Percentiles rank a stretch among this genome's conserved stretches.
Evolutionary conservation across 1,140 invertebrate genomes (phyloP).

Genomic region (Heliconius congener): DNA sequence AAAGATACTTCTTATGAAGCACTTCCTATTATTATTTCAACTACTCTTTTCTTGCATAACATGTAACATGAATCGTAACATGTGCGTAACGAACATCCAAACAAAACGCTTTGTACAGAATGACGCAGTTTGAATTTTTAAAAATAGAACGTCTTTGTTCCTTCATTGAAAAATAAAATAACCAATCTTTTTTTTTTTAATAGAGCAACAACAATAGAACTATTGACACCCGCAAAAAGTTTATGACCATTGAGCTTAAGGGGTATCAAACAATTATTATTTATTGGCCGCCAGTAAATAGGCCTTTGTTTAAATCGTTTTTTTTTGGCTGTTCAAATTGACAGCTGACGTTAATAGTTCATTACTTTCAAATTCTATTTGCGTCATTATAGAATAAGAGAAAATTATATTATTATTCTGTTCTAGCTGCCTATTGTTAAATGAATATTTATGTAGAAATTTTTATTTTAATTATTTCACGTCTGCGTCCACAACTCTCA

Average conservation of each 20-base stretch:
- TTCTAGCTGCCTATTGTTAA: not conserved
- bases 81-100: slow-evolving; percentile 45
- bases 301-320: slow-evolving; percentile 48
- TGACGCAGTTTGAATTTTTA: slow-evolving; percentile 63
- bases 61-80: slow-evolving; percentile 40
- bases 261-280: slow-evolving; percentile 50
- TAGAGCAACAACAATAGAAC: slow-evolving; percentile 44
- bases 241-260: slow-evolving; percentile 51
- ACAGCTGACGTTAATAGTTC: slow-evolving; percentile 33
- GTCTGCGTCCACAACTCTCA: slow-evolving; percentile 4
- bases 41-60: slow-evolving; percentile 30
- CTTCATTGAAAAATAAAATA: slow-evolving; percentile 46
- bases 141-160: slow-evolving; percentile 75
- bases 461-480: slow-evolving; percentile 53
- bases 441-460: slow-evolving; percentile 40
- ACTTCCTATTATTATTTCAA: slow-evolving; percentile 21
- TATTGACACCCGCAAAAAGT: slow-evolving; percentile 47
- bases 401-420: slow-evolving; percentile 9
- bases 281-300: slow-evolving; percentile 49
- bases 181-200: slow-evolving; percentile 43
- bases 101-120: slow-evolving; percentile 49
- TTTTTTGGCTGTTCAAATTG: slow-evolving; percentile 29
- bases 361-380: slow-evolving; percentile 15
- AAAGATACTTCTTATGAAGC: not conserved
- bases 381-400: not conserved